Base-by-base conservation (phyloP, 2,888 invertebrate species). In the Melitaea athalia region DNA sequence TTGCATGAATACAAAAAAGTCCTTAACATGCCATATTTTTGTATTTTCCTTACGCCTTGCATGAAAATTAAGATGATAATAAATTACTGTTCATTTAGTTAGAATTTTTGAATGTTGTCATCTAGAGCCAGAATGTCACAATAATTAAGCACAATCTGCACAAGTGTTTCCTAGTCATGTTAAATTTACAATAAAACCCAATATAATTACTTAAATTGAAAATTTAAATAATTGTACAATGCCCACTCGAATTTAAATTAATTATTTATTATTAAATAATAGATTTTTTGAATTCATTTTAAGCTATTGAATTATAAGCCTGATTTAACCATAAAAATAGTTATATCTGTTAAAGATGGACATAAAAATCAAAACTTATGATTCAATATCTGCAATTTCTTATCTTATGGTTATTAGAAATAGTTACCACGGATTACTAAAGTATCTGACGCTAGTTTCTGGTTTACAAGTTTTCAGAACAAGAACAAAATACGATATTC, bases 111-210 rank as follows among this genome's bases (percentile, higher is more conserved):
- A 73, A 57, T 69, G 69, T 74, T 59, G 76, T 76, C 76, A 76
- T 75, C 68, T 70, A 75, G 76, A 75, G 75, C 76, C 76, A 76
- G 75, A 76, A 76, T 76, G 74, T 75, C 76, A 74, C 66, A 71
- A 55, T 55, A 33, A 67, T 63, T 59, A 57, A 69, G 69, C 72
- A 74, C 72, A 57, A 69, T 63, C 49, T 57, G 67, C 63, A 67
- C 67, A 59, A 55, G 38, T 59, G 47, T 59, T 31, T 45, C 53
- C 55, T 42, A 52, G 50, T 50, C 31, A 59, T 17, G 17, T 62
- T 62, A 55, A 67, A 57, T 47, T 42, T 38, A 49, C 38, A 62
- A 42, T 62, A 55, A 49, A 61, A 49, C 12, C 33, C 33, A 66
- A 53, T 42, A 12, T 38, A 33, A 6, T 55, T 53, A 14, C 38